phyloP scores from a whole-genome alignment of 2,888 invertebrate species.

The Drosophila phalerata region DNA sequence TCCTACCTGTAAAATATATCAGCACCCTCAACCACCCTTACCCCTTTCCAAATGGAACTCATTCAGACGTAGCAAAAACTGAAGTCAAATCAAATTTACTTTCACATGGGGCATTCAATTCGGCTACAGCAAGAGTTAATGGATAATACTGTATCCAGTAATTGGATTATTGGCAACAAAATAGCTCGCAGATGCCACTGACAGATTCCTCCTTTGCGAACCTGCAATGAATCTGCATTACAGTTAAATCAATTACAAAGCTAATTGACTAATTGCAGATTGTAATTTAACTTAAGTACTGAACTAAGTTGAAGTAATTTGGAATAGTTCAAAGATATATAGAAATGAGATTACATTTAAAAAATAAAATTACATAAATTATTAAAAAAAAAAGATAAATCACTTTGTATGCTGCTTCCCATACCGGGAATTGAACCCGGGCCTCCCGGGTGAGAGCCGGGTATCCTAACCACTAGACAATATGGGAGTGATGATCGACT shows the following conservation, averaged over 20 bases:
- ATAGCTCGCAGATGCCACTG: constrained; percentile 27
- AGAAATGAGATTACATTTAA: neutral
- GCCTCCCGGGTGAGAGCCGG: constrained; percentile 76
- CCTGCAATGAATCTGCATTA: constrained; percentile 32
- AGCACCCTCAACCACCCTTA: neutral
- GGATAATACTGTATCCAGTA: constrained; percentile 56
- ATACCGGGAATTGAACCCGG: constrained; percentile 76
- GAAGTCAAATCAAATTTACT: constrained; percentile 53
- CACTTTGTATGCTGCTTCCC: constrained; percentile 36
- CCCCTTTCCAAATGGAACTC: neutral
- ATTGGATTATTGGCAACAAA: constrained; percentile 67
- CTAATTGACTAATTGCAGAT: constrained; percentile 16
- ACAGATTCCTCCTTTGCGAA: neutral
- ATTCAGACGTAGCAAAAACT: constrained; percentile 33
- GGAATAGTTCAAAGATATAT: neutral
- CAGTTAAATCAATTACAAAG: constrained; percentile 35
- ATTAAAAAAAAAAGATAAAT: neutral
- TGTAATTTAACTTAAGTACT: neutral
- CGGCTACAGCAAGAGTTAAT: constrained; percentile 41
- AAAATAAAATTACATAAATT: neutral
- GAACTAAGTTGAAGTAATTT: too few relatives aligned
- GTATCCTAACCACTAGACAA: constrained; percentile 77
- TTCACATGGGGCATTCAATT: constrained; percentile 32
- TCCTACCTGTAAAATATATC: constrained; percentile 7
- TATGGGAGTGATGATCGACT: constrained; percentile 50